Conservation (phyloP, 2,113 vertebrate species). For the Brachyistius frenatus region DNA sequence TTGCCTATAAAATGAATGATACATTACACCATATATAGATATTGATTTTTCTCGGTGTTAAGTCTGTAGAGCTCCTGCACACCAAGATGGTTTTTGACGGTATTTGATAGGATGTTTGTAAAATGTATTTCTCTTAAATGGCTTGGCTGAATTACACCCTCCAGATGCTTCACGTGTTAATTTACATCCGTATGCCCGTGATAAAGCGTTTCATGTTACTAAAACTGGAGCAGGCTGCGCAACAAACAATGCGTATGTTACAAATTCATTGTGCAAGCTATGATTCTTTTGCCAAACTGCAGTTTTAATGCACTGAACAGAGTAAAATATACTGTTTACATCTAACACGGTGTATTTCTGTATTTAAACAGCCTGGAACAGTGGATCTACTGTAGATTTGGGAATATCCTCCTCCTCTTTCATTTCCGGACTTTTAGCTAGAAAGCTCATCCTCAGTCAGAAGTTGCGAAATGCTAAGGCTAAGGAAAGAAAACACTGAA, state of each 20-base stretch:
- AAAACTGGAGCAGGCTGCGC: constrained; percentile 13
- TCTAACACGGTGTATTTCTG: not conserved
- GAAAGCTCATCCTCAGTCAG: not conserved
- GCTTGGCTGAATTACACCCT: not conserved
- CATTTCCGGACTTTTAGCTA: not conserved
- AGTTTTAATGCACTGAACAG: not conserved
- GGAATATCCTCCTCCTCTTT: not conserved
- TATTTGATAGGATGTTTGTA: not conserved
- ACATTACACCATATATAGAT: not conserved
- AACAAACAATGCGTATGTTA: constrained; percentile 28
- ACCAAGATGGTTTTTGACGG: not conserved
- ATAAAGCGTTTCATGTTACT: constrained; percentile 28
- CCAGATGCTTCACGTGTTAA: constrained; percentile 25
- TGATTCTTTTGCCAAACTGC: not conserved
- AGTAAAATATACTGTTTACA: too few species aligned
- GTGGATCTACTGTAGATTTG: not conserved
- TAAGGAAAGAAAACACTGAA: not conserved
- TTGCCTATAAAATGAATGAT: not conserved
- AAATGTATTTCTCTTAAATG: constrained; percentile 2
- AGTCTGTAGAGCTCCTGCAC: not conserved
- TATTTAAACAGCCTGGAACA: not conserved
- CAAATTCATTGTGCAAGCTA: not conserved
- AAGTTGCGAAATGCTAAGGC: not conserved
- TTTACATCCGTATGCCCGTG: constrained; percentile 19
- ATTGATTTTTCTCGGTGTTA: not conserved